Base-by-base conservation (phyloP, 2,797 vertebrate species). In the Urophycis tenuis region DNA sequence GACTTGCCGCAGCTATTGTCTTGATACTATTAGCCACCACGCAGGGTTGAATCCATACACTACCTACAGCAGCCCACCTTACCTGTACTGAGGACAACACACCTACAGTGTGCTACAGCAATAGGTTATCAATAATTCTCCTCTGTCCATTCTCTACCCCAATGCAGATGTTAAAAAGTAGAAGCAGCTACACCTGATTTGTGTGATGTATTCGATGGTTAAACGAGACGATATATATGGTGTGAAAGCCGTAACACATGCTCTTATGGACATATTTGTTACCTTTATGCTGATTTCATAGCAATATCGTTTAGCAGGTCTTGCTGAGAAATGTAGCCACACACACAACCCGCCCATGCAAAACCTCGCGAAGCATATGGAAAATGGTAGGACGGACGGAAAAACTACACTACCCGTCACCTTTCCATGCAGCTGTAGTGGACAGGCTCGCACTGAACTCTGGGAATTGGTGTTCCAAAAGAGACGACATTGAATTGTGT, bases 271-370 rank as follows among this genome's bases (percentile, higher is more conserved):
- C 22, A 3, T 34, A 74, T 72, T 31, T 74, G 60, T 67, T 94
- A 94, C 94, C 93, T 93, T 91, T 84, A 91, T 77, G 89, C 87
- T 86, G 91, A 92, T 90, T 91, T 92, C 93, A 94, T 93, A 84
- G 90, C 93, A 84, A 67, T 29, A 67, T 29, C 25, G 80, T 80
- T 86, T 81, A 35, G 81, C 85, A 89, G 86, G 84, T 86, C 87
- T 87, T 85, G 87, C 90, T 85, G 85, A 86, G 85, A 90, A 90
- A 89, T 80, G 88, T 81, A 87, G 81, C 89, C 87, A 70, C 67
- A 71, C 60, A 77, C 83, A 85, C 81, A 82, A 78, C 77, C 85
- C 81, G 83, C 85, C 83, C 80, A 31, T 77, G 85, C 45, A 79
- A 88, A 88, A 86, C 90, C 90, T 91, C 87, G 91, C 91, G 88